Base-by-base conservation (phyloP, 2,797 vertebrate genomes). In the Eidolon dupreanum region DNA sequence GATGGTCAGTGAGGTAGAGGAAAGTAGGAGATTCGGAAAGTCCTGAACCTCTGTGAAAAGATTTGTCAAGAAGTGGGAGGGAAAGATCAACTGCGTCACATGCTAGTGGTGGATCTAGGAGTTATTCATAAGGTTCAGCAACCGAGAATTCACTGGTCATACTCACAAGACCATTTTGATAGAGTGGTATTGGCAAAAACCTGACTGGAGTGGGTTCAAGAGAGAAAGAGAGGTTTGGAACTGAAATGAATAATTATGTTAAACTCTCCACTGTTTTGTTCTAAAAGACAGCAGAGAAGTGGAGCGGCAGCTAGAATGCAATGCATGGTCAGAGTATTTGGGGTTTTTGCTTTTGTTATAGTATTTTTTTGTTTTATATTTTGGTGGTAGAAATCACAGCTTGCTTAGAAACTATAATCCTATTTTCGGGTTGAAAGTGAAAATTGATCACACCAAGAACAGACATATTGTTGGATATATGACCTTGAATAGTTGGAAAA, bases 341-440 rank as follows among this genome's bases (percentile, higher is more conserved):
- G 43, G 12, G 26, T 31, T 68, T 59, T 73, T 75, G 49, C 59
- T 55, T 82, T 51, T 78, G 2, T 57, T 81, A 55, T 8, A 24
- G 5, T 20, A 49, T 49, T 8, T 12, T 53, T 28, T 22, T 46
- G 33, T 53, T 26, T 36, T 88, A n/a, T 33, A 24, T 73, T 75
- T 85, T 19, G 6, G 19, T 59, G 33, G 33, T 63, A 88, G 33
- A 92, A 38, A 79, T 15, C 24, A 53, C 2, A 74, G 15, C 6
- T 95, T 75, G 15, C 89, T 31, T 94, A 75, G 84, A 85, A 33
- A 83, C 3, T 41, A 41, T 28, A 86, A 68, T 38, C 5, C 26
- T 70, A 46, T 89, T 77, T 90, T 77, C n/a, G 24, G 65, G 6
- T 36, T 57, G 73, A 79, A 79, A 88, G 43, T 63, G 8, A 8